Evolutionary conservation across 2,888 invertebrate species (phyloP).

Genomic region (Drosophila tripunctata): DNA sequence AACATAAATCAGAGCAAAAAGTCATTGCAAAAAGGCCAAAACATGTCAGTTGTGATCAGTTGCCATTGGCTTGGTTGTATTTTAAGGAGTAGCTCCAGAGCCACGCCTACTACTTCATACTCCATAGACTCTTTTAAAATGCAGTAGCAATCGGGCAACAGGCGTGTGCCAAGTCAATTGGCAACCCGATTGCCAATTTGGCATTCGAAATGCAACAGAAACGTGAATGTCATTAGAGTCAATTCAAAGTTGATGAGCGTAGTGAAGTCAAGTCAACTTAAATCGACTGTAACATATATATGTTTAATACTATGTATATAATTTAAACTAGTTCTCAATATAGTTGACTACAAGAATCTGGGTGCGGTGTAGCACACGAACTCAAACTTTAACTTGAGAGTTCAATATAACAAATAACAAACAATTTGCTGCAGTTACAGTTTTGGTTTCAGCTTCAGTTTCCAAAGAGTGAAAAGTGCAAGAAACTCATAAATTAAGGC

Average conservation of each 20-base stretch:
- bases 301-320: background rate
- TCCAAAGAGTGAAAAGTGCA: slow-evolving; percentile 66
- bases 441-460: slow-evolving; percentile 1
- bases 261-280: slow-evolving; percentile 3
- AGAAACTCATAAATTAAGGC: slow-evolving; percentile 73
- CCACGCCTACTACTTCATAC: background rate
- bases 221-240: slow-evolving; percentile 70
- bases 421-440: slow-evolving; percentile 15
- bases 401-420: slow-evolving; percentile 11
- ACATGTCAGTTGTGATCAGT: slow-evolving; percentile 44
- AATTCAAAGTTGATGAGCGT: slow-evolving; percentile 67
- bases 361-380: slow-evolving; percentile 65
- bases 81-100: slow-evolving; percentile 19
- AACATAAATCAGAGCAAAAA: slow-evolving; percentile 69
- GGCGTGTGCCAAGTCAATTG: slow-evolving; percentile 41
- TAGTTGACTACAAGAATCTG: slow-evolving; percentile 27
- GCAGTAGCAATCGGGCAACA: slow-evolving; percentile 52
- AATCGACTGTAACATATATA: slow-evolving; percentile 1
- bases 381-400: slow-evolving; percentile 64
- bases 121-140: slow-evolving; percentile 37
- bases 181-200: slow-evolving; percentile 27
- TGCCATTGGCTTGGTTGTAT: background rate
- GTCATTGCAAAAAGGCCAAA: slow-evolving; percentile 43
- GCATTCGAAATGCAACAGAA: slow-evolving; percentile 56
- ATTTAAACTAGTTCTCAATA: slow-evolving; percentile 51